phyloP scores from a whole-genome alignment of 2,113 vertebrate species.

The Pomatostomus ruficeps region DNA sequence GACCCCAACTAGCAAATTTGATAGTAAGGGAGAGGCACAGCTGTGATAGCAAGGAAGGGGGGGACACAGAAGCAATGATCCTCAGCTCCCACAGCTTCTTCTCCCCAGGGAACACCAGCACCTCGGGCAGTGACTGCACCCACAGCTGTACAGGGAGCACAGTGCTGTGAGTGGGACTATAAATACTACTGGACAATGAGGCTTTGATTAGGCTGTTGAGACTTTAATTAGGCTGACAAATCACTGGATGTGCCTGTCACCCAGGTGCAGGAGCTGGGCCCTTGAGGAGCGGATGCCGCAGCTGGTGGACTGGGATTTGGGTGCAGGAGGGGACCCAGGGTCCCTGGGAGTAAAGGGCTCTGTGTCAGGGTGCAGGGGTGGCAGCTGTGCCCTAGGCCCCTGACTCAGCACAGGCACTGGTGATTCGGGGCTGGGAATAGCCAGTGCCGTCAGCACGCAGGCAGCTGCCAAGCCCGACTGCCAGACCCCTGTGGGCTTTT shows the following conservation, averaged over 20 bases:
- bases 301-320: neutral
- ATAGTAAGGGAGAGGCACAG: neutral
- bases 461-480: neutral
- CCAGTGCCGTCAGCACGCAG: neutral
- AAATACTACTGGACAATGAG: slow-evolving; percentile 28
- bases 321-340: neutral
- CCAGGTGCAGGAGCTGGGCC: neutral
- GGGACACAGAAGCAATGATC: neutral
- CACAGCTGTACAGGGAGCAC: rapidly evolving
- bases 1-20: neutral
- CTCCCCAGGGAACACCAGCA: neutral
- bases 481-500: neutral
- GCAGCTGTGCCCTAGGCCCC: neutral
- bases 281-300: rapidly evolving
- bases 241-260: neutral
- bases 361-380: neutral
- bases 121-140: rapidly evolving
- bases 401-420: slow-evolving; percentile 9
- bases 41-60: neutral
- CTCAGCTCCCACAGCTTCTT: neutral
- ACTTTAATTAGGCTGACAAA: slow-evolving; percentile 27
- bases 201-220: slow-evolving; percentile 29
- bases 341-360: neutral
- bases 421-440: neutral
- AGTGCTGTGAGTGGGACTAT: neutral